Evolutionary conservation across 1,140 invertebrate species (phyloP).

Genomic region (Rhagoletis pomonella): DNA sequence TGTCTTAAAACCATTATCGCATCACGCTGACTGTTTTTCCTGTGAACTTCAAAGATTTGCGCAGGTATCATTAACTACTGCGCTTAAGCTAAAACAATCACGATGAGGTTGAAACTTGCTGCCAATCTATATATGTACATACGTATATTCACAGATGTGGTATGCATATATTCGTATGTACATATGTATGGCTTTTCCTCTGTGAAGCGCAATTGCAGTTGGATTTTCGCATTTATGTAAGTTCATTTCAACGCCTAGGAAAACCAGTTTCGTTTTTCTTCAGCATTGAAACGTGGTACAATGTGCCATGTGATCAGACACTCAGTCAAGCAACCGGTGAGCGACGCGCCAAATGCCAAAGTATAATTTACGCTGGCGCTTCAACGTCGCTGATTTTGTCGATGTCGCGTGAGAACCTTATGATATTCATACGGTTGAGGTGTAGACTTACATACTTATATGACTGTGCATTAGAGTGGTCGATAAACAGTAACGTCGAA

Average conservation of each 20-base stretch:
- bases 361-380: slow-evolving; percentile 29
- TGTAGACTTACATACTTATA: not conserved
- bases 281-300: not conserved
- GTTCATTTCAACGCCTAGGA: not conserved
- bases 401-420: slow-evolving; percentile 38
- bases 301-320: not conserved
- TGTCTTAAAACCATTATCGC: slow-evolving; percentile 1
- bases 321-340: not conserved
- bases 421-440: not conserved
- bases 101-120: not conserved
- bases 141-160: not conserved
- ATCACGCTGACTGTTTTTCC: not conserved
- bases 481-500: no score
- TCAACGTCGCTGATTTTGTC: not conserved
- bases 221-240: not conserved
- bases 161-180: no score
- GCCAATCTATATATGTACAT: not conserved
- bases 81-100: not conserved
- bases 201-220: not conserved
- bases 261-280: slow-evolving; percentile 47
- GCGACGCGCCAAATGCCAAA: slow-evolving; percentile 3
- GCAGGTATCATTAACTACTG: not conserved
- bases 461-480: not conserved
- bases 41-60: slow-evolving; percentile 41
- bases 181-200: not conserved